Evolutionary conservation across 2,113 vertebrate genomes (phyloP), one percentile per base, ranked within the genome.

Genomic region (Rhizomys pruinosus): DNA sequence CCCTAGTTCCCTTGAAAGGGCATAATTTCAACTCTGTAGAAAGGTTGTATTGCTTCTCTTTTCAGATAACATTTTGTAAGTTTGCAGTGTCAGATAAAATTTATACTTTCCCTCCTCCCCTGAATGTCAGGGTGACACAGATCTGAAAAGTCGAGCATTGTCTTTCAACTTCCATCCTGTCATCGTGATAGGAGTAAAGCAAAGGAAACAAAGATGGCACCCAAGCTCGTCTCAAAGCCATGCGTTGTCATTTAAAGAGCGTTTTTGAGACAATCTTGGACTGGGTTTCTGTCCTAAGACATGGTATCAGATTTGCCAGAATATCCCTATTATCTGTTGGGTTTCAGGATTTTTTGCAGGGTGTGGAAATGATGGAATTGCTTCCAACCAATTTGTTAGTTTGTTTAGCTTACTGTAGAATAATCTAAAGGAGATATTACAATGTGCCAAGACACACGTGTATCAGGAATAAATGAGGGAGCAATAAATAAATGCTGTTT

Each of bases 81-180:
- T 39, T 73, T 92, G 37, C 47, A 34, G 9, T 81, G 27, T 78
- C 29, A 61, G 5, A 57, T 81, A 73, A 72, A 77, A 84, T 3
- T 57, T 78, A 8, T 32, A 22, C 72, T 7, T 12, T 9, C n/a
- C n/a, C n/a, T n/a, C n/a, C n/a, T n/a, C 71, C 3, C 44, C n/a
- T 66, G 34, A 93, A 64, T 87, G 55, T 71, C 93, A 59, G 57
- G 29, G 20, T 61, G 59, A 89, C 85, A 57, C 11, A 66, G 20
- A 82, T 91, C 78, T 74, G 69, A 82, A 82, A 77, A 93, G 29
- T 59, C 76, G 25, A 52, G n/a, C n/a, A n/a, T 76, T 25, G 72
- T 76, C 16, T 34, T 84, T 76, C 84, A 84, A 88, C 73, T 47
- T 66, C 90, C 4, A 39, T 59, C 39, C 47, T 88, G 82, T 90